phyloP scores from a whole-genome alignment of 2,113 vertebrate species.

The Pteronura brasiliensis region DNA sequence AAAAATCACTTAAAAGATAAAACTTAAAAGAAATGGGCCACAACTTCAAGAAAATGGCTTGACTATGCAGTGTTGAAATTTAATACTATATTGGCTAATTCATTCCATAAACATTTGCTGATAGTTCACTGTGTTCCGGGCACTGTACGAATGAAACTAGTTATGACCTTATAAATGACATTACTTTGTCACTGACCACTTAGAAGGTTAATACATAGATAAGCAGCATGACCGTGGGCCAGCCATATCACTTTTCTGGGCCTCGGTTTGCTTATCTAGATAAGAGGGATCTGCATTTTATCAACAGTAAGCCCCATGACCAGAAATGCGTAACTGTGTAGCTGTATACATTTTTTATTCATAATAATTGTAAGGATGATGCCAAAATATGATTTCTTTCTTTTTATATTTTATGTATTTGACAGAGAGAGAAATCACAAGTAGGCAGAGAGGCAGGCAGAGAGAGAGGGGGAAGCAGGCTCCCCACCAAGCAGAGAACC shows the following conservation, averaged over 20 bases:
- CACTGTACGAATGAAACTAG: not conserved
- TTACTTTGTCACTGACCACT: not conserved
- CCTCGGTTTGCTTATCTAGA: not conserved
- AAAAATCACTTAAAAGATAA: not conserved
- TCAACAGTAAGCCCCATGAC: not conserved
- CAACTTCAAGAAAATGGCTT: constrained; percentile 19
- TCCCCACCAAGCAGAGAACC: too few species aligned
- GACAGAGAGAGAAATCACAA: too few species aligned
- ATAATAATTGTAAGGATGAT: not conserved
- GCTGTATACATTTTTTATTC: not conserved
- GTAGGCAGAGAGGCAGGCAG: too few species aligned
- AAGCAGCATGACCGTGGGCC: not conserved
- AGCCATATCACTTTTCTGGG: not conserved
- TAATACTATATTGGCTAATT: not conserved
- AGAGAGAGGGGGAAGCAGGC: too few species aligned
- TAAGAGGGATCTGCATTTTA: not conserved
- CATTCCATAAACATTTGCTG: not conserved
- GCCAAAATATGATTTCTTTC: not conserved
- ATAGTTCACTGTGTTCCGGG: not conserved
- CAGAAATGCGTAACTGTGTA: not conserved
- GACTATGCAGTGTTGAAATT: not conserved
- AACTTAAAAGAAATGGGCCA: not conserved
- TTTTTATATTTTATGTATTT: not conserved
- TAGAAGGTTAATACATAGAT: not conserved
- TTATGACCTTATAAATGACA: not conserved